phyloP scores from a whole-genome alignment of 2,113 vertebrate genomes.

The Nannospalax galili region DNA sequence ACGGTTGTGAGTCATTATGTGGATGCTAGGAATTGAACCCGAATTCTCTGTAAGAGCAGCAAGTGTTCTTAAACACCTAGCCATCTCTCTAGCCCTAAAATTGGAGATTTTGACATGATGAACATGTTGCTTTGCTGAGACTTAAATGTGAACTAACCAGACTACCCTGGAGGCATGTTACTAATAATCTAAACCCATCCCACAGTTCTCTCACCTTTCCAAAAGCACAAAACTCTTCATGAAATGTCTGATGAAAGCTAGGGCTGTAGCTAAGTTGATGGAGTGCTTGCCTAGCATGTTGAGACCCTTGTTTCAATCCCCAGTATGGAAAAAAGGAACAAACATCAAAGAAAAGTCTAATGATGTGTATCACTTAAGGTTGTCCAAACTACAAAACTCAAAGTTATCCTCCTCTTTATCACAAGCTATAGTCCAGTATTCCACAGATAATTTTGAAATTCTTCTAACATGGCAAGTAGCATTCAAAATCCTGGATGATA shows the following conservation, averaged over 20 bases:
- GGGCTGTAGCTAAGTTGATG: background rate
- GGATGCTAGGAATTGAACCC: no score
- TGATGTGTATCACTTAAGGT: background rate
- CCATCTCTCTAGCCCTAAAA: background rate
- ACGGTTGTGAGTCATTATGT: no score
- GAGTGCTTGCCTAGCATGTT: background rate
- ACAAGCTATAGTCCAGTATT: background rate
- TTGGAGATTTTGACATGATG: background rate
- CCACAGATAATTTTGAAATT: background rate
- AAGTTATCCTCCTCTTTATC: background rate
- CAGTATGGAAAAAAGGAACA: background rate
- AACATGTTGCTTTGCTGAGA: background rate
- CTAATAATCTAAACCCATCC: no score
- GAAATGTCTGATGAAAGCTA: background rate
- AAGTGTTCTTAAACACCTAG: no score
- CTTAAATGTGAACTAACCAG: background rate
- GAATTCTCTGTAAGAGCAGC: no score
- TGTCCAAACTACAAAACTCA: background rate
- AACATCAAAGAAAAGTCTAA: background rate
- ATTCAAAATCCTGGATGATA: background rate
- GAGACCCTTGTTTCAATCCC: background rate
- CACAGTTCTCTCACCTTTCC: background rate
- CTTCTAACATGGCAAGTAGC: background rate
- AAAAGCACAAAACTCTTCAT: background rate
- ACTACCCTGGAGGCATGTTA: fast-evolving